phyloP scores from a whole-genome alignment of 2,797 vertebrate genomes.

The Ctenopoma multispine region DNA sequence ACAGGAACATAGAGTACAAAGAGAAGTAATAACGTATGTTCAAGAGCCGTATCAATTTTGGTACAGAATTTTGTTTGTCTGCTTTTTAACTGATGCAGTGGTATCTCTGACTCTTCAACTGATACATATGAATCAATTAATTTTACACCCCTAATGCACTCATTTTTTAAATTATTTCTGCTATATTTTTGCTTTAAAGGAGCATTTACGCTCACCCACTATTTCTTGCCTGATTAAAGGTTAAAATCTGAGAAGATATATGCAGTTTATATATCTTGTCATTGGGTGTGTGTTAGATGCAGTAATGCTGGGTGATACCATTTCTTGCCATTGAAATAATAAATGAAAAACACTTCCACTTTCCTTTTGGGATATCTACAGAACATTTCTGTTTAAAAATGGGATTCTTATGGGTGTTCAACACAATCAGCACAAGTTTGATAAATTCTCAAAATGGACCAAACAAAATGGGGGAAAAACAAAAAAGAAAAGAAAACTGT shows the following conservation, averaged over 20 bases:
- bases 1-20: too few species aligned
- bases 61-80: too few species aligned
- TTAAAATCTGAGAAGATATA: not conserved
- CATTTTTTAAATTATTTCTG: too few species aligned
- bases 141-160: too few species aligned
- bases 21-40: too few species aligned
- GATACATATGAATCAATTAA: too few species aligned
- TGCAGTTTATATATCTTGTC: not conserved
- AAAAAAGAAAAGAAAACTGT: slow-evolving; percentile 32
- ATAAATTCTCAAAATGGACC: slow-evolving; percentile 25
- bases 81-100: too few species aligned
- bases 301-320: not conserved
- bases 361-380: slow-evolving; percentile 23
- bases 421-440: slow-evolving; percentile 29
- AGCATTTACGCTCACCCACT: not conserved
- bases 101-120: too few species aligned
- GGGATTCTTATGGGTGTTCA: slow-evolving; percentile 20
- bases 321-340: slow-evolving; percentile 9
- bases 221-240: not conserved
- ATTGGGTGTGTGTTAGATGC: not conserved
- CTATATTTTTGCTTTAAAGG: not conserved
- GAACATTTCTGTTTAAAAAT: slow-evolving; percentile 29
- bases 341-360: slow-evolving; percentile 1
- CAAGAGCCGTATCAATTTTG: too few species aligned
- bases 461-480: not conserved